Evolutionary conservation across 2,113 vertebrate genomes (phyloP), one percentile per base, ranked within the genome.

Genomic region (Tauraco erythrolophus): DNA sequence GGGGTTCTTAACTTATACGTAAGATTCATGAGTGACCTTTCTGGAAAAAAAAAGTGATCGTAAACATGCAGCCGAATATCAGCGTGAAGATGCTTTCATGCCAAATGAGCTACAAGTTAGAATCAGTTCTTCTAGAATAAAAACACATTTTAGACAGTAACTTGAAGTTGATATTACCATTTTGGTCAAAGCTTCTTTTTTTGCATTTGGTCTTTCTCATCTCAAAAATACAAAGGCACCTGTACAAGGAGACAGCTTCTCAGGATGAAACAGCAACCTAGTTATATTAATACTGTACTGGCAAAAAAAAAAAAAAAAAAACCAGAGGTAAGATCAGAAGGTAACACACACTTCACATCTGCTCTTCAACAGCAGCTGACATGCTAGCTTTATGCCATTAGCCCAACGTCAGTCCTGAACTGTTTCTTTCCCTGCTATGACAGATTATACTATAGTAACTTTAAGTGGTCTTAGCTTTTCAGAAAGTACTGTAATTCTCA

Each of bases 171-270:
- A 53, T 97, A 97, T 95, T 95, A 96, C 95, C 94, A 97, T 97
- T 97, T 93, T 91, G 82, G 89, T 79, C 94, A 97, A 92, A 71
- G 94, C 88, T 96, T 84, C 74, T 69, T 93, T 95, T 95, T 96
- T 95, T 96, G 89, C 71, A 91, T 96, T 95, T 96, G 93, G 56
- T 96, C 87, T 95, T 95, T 98, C 85, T 97, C 1, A 2, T 71
- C 74, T 97, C 89, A 97, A 97, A 96, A 97, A 95, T 92, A 96
- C 93, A 98, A 95, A 97, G 83, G 66, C 85, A 98, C 85, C 89
- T 95, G 89, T 89, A 89, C 70, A 93, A 92, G 94, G 61, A 97
- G 89, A 95, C 75, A 95, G 74, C 95, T 96, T 96, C 92, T 95
- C 71, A 91, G 92, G 92, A 94, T 87, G 87, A 92, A 96, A 88